A percentile compares a stretch with the other conserved stretches of the same genome.
Conservation (phyloP, 2,113 vertebrate genomes). For the Verasper variegatus region DNA sequence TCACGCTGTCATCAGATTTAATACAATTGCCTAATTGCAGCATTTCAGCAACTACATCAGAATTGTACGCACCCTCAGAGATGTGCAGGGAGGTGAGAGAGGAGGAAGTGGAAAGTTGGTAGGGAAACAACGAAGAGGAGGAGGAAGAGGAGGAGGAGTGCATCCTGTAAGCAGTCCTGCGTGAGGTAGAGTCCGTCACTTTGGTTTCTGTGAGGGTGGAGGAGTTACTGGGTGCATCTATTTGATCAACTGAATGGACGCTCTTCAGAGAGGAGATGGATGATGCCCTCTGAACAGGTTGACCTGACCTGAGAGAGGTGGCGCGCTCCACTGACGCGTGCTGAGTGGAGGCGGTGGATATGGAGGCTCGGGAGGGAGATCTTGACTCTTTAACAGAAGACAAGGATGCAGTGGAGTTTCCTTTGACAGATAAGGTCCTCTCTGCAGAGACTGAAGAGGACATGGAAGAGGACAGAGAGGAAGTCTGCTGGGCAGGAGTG, state of each 20-base stretch:
- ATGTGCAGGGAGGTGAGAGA: constrained; percentile 93
- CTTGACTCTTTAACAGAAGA: constrained; percentile 59
- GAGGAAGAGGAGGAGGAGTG: constrained; percentile 79
- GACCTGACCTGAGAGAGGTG: constrained; percentile 44
- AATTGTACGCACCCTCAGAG: constrained; percentile 85
- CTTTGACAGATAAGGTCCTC: constrained; percentile 80
- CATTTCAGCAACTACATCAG: neutral
- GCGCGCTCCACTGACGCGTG: constrained; percentile 10
- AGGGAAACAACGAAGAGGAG: constrained; percentile 79
- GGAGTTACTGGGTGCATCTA: constrained; percentile 2
- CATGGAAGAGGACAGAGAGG: constrained; percentile 90
- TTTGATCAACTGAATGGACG: constrained; percentile 40
- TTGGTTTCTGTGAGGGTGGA: constrained; percentile 31
- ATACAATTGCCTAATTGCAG: too few relatives aligned
- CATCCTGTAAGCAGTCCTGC: constrained; percentile 45
- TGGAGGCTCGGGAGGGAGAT: constrained; percentile 56
- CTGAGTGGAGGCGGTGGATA: constrained; percentile 36
- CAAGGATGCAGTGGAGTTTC: constrained; percentile 73
- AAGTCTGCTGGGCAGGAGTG: constrained; percentile 83
- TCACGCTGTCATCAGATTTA: too few relatives aligned
- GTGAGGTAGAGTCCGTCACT: constrained; percentile 45
- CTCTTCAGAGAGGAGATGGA: constrained; percentile 68
- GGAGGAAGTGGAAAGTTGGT: constrained; percentile 85
- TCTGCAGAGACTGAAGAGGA: constrained; percentile 91
- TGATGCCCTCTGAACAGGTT: constrained; percentile 37